Conservation (phyloP, 2,113 vertebrate species). For the Silurus meridionalis region DNA sequence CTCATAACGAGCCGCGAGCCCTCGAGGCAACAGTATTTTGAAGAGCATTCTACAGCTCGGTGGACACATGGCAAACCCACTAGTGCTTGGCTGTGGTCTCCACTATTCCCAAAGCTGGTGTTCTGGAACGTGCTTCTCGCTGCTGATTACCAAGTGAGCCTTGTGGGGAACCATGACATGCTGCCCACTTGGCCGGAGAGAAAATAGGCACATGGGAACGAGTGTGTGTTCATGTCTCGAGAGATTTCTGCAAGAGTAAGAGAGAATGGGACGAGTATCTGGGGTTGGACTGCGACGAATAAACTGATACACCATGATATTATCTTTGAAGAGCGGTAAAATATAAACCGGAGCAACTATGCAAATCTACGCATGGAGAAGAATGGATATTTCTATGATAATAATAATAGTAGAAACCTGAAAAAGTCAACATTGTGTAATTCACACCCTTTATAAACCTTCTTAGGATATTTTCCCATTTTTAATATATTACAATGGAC, state of each 20-base stretch:
- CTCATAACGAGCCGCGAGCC: conserved; percentile 9
- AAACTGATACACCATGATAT: conserved; percentile 22
- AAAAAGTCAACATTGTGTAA: neutral
- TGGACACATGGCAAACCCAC: conserved; percentile 37
- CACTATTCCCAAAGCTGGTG: conserved; percentile 61
- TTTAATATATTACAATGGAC: conserved; percentile 24
- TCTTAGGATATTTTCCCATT: neutral
- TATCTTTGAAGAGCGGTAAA: neutral
- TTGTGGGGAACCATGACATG: conserved; percentile 63
- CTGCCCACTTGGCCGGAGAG: conserved; percentile 62
- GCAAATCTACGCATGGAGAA: no score
- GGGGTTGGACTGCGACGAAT: conserved; percentile 19
- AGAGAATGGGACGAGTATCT: neutral
- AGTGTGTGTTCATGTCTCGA: conserved; percentile 14
- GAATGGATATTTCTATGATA: neutral
- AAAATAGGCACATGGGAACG: conserved; percentile 51
- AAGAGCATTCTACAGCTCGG: conserved; percentile 30
- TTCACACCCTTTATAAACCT: neutral
- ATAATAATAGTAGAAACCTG: neutral
- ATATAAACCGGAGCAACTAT: neutral
- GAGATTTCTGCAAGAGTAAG: conserved; percentile 6
- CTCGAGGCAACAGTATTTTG: conserved; percentile 18
- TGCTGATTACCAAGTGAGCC: conserved; percentile 60
- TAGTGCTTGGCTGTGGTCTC: conserved; percentile 51
- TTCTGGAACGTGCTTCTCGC: conserved; percentile 56